These are phyloP conservation scores for Eupelmus urozonus DNA, from an alignment of 2,888 invertebrate species.

Conservation along the genomic window DNA sequence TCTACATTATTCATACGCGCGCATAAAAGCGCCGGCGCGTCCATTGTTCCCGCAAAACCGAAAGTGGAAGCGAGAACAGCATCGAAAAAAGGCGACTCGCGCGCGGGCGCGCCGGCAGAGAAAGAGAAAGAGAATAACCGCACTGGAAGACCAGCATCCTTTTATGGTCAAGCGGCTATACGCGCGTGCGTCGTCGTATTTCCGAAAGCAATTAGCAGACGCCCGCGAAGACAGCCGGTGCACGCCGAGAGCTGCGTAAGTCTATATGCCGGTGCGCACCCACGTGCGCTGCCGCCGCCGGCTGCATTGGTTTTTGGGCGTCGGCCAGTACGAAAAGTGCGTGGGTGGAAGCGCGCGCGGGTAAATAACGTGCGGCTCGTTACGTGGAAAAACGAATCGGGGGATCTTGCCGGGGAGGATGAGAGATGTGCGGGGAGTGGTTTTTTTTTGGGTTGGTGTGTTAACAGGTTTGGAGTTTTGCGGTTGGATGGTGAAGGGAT, in stretches of 20 bases:
- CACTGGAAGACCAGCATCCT: constrained; percentile 44
- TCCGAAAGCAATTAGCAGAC: constrained; percentile 61
- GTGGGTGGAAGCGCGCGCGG: neutral
- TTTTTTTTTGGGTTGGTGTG: too few relatives aligned
- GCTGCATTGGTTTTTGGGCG: constrained; percentile 22
- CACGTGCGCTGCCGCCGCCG: constrained; percentile 6
- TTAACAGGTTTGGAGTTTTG: too few relatives aligned
- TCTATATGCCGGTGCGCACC: constrained; percentile 12
- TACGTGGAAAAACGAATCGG: neutral
- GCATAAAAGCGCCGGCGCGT: neutral
- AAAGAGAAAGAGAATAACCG: neutral
- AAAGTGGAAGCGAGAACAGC: neutral
- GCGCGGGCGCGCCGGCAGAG: neutral
- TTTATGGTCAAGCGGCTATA: constrained; percentile 51
- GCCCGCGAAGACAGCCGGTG: constrained; percentile 31
- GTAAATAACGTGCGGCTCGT: neutral
- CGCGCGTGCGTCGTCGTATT: constrained; percentile 44
- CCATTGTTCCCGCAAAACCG: constrained; percentile 6
- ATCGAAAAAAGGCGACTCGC: too few relatives aligned
- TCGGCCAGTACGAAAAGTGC: constrained; percentile 23
- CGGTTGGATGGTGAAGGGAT: too few relatives aligned
- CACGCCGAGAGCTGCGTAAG: neutral
- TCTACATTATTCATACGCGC: neutral
- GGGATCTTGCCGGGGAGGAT: too few relatives aligned
- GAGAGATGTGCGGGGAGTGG: too few relatives aligned